Conservation (phyloP, 1,140 invertebrate genomes). For the Bombus consobrinus region DNA sequence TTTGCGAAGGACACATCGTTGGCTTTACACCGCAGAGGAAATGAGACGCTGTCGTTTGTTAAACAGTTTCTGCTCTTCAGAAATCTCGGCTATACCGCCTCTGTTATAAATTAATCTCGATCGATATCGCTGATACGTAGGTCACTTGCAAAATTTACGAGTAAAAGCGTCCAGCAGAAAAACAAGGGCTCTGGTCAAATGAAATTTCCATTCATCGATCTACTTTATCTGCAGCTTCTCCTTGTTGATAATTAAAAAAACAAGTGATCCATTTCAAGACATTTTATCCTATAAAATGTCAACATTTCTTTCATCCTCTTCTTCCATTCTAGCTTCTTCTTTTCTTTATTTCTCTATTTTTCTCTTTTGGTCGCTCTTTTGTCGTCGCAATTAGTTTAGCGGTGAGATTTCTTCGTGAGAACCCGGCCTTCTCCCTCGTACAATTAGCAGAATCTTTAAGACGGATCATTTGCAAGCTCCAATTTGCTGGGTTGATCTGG, state of each 20-base stretch:
- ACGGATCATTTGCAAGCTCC: constrained; percentile 74
- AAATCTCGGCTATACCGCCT: not conserved
- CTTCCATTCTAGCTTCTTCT: not conserved
- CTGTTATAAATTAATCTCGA: not conserved
- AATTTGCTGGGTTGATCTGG: constrained; percentile 73
- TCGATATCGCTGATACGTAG: too few relatives aligned
- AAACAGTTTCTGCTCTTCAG: too few relatives aligned
- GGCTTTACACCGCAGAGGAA: not conserved
- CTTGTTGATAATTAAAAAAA: not conserved
- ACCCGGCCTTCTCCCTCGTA: not conserved
- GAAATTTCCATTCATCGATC: too few relatives aligned
- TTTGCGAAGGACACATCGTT: constrained; percentile 2
- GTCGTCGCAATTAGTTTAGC: constrained; percentile 52
- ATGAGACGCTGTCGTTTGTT: not conserved
- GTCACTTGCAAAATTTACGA: too few relatives aligned
- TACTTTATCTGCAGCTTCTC: not conserved
- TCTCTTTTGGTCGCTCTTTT: constrained; percentile 16
- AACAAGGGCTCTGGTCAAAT: too few relatives aligned
- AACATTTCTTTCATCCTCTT: not conserved
- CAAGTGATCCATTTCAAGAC: not conserved
- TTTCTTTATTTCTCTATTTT: not conserved
- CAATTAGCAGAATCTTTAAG: constrained; percentile 76
- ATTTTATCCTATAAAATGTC: not conserved
- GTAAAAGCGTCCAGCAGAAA: not conserved
- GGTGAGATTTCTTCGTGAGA: not conserved